phyloP scores from a whole-genome alignment of 2,888 invertebrate species.

The Acanthoscelides obtectus region DNA sequence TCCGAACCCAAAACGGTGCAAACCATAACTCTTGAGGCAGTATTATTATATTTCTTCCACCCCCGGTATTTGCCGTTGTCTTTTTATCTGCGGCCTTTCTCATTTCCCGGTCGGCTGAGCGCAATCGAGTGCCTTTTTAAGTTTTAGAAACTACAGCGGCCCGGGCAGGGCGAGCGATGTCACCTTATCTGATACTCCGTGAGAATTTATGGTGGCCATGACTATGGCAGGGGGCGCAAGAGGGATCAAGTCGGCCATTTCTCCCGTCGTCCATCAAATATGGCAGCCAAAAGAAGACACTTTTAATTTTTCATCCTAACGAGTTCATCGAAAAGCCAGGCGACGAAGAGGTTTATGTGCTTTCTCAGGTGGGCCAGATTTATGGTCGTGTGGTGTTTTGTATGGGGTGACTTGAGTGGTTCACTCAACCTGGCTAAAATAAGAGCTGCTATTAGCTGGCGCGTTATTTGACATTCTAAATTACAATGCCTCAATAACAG shows the following conservation, averaged over 20 bases:
- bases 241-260: conserved; percentile 1
- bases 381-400: background rate
- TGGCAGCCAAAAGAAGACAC: background rate
- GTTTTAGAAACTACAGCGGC: conserved; percentile 45
- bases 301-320: conserved; percentile 1
- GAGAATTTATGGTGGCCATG: conserved; percentile 37
- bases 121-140: conserved; percentile 47
- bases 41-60: conserved; percentile 36
- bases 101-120: conserved; percentile 48
- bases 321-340: background rate
- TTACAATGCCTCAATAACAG: too few species aligned
- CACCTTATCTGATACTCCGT: conserved; percentile 45
- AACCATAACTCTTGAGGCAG: too few species aligned
- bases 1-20: too few species aligned
- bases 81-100: conserved; percentile 43
- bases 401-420: background rate
- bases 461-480: too few species aligned
- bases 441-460: too few species aligned
- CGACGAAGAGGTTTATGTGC: background rate
- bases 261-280: background rate
- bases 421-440: background rate
- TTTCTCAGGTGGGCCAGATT: background rate
- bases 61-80: conserved; percentile 8
- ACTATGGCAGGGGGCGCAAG: conserved; percentile 11
- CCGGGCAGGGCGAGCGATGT: conserved; percentile 25